A percentile compares a stretch with the other conserved stretches of the same genome.
phyloP scores from a whole-genome alignment of 64 coral and sea anemone genomes.

The Montipora sp. region DNA sequence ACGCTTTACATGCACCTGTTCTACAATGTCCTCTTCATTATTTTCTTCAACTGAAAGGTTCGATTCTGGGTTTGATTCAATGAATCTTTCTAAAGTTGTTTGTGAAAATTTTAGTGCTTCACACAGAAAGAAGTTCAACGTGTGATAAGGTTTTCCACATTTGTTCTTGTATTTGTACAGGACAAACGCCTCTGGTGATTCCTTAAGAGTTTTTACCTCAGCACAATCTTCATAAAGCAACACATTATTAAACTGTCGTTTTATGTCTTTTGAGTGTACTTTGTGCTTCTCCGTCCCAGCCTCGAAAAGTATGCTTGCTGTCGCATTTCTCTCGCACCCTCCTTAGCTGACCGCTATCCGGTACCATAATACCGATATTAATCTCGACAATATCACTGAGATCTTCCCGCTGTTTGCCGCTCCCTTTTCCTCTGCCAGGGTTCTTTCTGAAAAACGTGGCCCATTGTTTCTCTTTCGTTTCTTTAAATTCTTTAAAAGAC shows the following conservation, averaged over 20 bases:
- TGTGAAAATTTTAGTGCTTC: slow-evolving; percentile 21
- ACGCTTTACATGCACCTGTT: slow-evolving; percentile 25
- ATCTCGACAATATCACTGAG: slow-evolving; percentile 24
- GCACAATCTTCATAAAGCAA: slow-evolving; percentile 2
- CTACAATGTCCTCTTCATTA: slow-evolving; percentile 16
- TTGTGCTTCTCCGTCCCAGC: slow-evolving; percentile 8
- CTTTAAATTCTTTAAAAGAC: slow-evolving; percentile 35
- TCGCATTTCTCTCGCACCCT: slow-evolving; percentile 7
- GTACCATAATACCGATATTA: slow-evolving; percentile 29
- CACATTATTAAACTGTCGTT: background rate
- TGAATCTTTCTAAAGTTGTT: slow-evolving; percentile 18
- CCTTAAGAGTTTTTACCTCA: slow-evolving; percentile 21
- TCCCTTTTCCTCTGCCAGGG: slow-evolving; percentile 14
- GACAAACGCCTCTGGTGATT: slow-evolving; percentile 20
- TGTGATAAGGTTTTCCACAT: slow-evolving; percentile 17
- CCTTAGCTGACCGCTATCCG: slow-evolving; percentile 11
- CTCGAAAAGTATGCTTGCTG: slow-evolving; percentile 6
- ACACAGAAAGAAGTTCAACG: slow-evolving; percentile 21
- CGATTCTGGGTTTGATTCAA: background rate
- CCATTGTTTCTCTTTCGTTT: slow-evolving; percentile 14
- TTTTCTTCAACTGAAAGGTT: background rate
- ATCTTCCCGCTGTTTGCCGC: slow-evolving; percentile 19
- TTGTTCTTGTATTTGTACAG: slow-evolving; percentile 27
- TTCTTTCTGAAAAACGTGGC: slow-evolving; percentile 29
- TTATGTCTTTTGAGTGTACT: slow-evolving; percentile 21